Conservation (phyloP, 2,888 invertebrate species). For the Amphipyra berbera region DNA sequence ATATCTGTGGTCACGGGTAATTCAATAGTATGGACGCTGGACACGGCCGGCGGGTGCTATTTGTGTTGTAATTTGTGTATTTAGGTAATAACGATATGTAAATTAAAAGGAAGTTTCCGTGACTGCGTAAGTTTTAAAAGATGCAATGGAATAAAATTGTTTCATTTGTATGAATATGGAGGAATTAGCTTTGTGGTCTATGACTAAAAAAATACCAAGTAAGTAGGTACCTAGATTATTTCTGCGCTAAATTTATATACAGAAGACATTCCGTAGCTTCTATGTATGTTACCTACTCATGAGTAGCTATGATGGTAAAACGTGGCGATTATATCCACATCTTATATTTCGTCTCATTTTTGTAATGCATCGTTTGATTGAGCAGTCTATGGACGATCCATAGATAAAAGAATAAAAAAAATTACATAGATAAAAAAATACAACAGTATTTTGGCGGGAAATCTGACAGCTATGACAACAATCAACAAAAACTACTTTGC, state of each 20-base stretch:
- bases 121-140: neutral
- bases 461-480: constrained; percentile 6
- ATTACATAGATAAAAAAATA: neutral
- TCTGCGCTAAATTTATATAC: too few relatives aligned
- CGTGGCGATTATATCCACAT: too few relatives aligned
- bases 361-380: too few relatives aligned
- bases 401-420: too few relatives aligned
- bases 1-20: neutral
- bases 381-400: too few relatives aligned
- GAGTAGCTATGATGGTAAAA: too few relatives aligned
- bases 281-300: too few relatives aligned
- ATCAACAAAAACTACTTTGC: constrained; percentile 9
- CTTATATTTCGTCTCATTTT: too few relatives aligned
- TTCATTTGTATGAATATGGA: neutral
- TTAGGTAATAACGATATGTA: constrained; percentile 28
- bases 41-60: constrained; percentile 10
- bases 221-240: too few relatives aligned
- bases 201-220: too few relatives aligned
- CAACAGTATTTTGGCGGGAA: neutral
- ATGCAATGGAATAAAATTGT: neutral
- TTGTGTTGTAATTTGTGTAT: constrained; percentile 23
- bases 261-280: too few relatives aligned
- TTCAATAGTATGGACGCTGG: constrained; percentile 10
- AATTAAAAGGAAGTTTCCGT: constrained; percentile 27
- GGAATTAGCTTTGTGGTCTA: too few relatives aligned